These are phyloP conservation scores for Pandemis heparana DNA, from an alignment of 2,888 invertebrate species.

Conservation along the genomic window DNA sequence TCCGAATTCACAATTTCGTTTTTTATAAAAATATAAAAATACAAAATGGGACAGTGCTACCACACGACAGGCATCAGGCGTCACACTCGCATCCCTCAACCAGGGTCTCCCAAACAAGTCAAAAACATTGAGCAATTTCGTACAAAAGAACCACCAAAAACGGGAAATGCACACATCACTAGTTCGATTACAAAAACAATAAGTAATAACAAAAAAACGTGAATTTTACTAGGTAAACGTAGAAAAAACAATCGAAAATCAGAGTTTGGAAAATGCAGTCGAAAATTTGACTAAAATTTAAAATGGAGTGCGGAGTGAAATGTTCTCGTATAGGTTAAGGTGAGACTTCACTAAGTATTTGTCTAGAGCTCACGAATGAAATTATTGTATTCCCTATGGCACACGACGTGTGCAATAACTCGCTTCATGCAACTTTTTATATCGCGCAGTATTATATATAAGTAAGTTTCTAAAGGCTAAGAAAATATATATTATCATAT, in stretches of 20 bases:
- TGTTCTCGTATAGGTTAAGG: constrained; percentile 7
- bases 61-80: constrained; percentile 59
- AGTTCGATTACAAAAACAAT: constrained; percentile 48
- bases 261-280: constrained; percentile 53
- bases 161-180: constrained; percentile 65
- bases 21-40: constrained; percentile 86
- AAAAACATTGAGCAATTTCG: constrained; percentile 81
- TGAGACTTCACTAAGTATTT: constrained; percentile 18
- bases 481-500: constrained; percentile 69
- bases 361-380: constrained; percentile 26
- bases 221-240: constrained; percentile 48
- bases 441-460: constrained; percentile 49
- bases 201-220: constrained; percentile 45
- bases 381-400: constrained; percentile 28
- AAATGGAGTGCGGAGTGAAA: constrained; percentile 50
- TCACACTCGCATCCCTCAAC: constrained; percentile 74
- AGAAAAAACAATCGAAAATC: constrained; percentile 51
- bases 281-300: constrained; percentile 45
- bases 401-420: constrained; percentile 39
- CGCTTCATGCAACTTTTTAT: constrained; percentile 48
- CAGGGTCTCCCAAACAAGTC: constrained; percentile 72
- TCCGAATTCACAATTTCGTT: constrained; percentile 81
- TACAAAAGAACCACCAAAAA: constrained; percentile 67
- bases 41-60: constrained; percentile 85
- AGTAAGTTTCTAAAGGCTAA: constrained; percentile 62